Conservation (phyloP, 2,113 vertebrate species). For the Aythya baeri region DNA sequence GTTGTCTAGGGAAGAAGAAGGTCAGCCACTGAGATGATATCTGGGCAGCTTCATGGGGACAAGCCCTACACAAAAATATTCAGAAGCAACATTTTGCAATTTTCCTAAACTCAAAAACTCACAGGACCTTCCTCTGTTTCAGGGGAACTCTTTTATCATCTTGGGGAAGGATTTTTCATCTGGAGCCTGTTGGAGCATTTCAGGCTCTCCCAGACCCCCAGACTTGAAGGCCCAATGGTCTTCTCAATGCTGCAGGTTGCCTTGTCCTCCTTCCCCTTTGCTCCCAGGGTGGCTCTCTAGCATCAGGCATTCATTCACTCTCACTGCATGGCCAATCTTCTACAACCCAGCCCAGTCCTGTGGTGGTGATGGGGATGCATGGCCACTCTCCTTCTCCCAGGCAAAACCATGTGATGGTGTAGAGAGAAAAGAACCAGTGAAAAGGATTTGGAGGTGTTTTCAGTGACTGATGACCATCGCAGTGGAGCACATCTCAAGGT, state of each 20-base stretch:
- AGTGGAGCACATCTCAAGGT: not conserved
- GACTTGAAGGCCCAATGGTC: not conserved
- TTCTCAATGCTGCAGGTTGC: not conserved
- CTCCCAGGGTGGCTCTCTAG: not conserved
- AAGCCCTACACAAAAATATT: not conserved
- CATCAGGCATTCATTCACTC: not conserved
- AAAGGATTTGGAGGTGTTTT: not conserved
- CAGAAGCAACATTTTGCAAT: not conserved
- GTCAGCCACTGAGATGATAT: not conserved
- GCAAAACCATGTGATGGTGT: not conserved
- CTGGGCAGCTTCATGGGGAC: not conserved
- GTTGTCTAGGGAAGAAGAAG: not conserved
- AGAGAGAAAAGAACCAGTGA: not conserved
- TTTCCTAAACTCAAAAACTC: not conserved
- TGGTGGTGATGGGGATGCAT: not conserved
- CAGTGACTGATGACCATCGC: rapidly evolving
- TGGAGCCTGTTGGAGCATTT: not conserved
- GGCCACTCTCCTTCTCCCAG: not conserved
- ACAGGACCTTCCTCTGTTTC: not conserved
- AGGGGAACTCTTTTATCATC: not conserved
- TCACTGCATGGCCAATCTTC: not conserved
- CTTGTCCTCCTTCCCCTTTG: not conserved
- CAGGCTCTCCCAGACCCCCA: not conserved
- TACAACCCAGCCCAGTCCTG: rapidly evolving
- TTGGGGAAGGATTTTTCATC: not conserved